Conservation (phyloP, 1,140 invertebrate genomes). For the Lepidostoma basale region DNA sequence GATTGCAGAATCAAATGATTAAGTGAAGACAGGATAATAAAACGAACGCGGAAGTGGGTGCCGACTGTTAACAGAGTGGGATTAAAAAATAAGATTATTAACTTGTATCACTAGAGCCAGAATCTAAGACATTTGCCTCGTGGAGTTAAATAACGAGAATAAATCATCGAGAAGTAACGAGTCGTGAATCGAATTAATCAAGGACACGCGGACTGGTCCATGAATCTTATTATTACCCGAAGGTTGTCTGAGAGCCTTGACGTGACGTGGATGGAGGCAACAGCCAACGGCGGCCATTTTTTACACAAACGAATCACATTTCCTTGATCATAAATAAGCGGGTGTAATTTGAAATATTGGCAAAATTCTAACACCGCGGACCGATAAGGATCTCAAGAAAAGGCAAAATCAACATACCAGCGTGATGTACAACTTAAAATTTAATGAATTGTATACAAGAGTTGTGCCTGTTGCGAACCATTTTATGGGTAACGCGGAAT, state of each 20-base stretch:
- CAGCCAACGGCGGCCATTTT: neutral
- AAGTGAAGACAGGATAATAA: too few relatives aligned
- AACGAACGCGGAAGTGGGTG: too few relatives aligned
- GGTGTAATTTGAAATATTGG: conserved; percentile 12
- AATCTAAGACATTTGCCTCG: neutral
- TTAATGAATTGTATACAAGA: too few relatives aligned
- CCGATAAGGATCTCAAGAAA: neutral
- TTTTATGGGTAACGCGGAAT: too few relatives aligned
- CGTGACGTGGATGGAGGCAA: neutral
- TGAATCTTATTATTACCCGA: too few relatives aligned
- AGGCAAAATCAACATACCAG: too few relatives aligned
- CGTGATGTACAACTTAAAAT: too few relatives aligned
- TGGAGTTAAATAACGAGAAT: neutral
- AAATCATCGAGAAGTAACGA: neutral
- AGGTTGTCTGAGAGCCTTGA: neutral
- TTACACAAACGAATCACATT: neutral
- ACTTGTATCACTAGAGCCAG: neutral
- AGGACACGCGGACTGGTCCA: neutral
- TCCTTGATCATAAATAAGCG: neutral
- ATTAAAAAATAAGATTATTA: neutral
- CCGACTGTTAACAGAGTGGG: neutral
- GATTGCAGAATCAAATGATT: too few relatives aligned
- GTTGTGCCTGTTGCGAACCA: too few relatives aligned
- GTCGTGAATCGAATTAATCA: conserved; percentile 6
- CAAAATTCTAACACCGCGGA: neutral